Evolutionary conservation across 2,888 invertebrate genomes (phyloP).

Genomic region (Diarsia dahlii): DNA sequence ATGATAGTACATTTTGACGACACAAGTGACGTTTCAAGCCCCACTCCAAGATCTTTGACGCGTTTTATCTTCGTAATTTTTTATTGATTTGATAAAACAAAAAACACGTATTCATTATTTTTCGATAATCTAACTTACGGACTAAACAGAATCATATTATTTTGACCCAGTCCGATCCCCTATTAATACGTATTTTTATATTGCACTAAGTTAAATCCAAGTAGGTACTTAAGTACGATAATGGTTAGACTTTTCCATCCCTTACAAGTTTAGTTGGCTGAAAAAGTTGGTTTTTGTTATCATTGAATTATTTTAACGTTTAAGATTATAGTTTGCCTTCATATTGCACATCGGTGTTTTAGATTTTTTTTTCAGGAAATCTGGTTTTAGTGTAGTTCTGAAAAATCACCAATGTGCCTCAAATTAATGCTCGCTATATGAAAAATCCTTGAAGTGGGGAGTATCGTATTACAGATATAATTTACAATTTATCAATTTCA

Average conservation of each 20-base stretch:
- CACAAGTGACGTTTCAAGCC: no score
- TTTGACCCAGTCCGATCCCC: no score
- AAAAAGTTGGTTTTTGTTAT: conserved; percentile 1
- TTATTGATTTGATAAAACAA: no score
- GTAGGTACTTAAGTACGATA: conserved; percentile 5
- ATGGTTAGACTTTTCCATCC: conserved; percentile 5
- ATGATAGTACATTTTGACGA: no score
- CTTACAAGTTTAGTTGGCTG: not conserved
- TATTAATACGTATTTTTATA: conserved; percentile 30
- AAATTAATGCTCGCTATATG: not conserved
- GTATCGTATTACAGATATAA: not conserved
- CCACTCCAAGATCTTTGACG: no score
- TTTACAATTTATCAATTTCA: not conserved
- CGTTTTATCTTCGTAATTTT: no score
- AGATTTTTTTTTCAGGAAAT: not conserved
- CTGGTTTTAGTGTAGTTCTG: no score
- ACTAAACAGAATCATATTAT: no score
- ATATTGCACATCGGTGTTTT: no score
- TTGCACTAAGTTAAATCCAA: conserved; percentile 18
- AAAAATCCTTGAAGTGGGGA: not conserved
- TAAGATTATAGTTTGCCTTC: not conserved
- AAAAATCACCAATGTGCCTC: not conserved
- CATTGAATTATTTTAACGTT: not conserved
- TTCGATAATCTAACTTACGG: no score
- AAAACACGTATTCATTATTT: no score